Base-by-base conservation (phyloP, 2,888 invertebrate genomes). In the Epirrhoe alternata region DNA sequence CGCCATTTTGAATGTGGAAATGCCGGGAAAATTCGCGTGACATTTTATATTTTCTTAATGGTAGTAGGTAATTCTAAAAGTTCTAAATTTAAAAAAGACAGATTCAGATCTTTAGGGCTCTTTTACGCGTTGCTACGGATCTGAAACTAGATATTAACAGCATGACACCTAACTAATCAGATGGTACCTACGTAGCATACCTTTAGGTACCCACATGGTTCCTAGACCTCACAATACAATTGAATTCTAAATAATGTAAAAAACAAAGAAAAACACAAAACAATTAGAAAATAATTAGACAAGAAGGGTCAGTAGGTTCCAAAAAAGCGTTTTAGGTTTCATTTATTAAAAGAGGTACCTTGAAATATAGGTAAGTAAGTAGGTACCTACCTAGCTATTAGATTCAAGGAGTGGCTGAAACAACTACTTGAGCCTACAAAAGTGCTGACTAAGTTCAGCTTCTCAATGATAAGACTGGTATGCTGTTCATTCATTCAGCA, bases 1-100 rank as follows among this genome's bases (percentile, higher is more conserved):
- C 83, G 82, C 83, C 82, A 83, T 82, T 74, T 82, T 82, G 75
- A 35, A 66, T 57, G 71, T 72, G 75, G 73, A 79, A 81, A 80
- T 78, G 78, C 83, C 82, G 80, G 81, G 77, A 81, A 83, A 77
- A 65, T 72, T 68, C 5, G 61, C 72, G 61, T 55, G 57, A 57
- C 58, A 64, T 58, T 66, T 47, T 1, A 10, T 38, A 12, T 42
- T 4, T 42, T 42, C 12, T 12, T 12, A 12, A 2, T 42, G 4
- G 38, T 38, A 38, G 35, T 38, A 10, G 35, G 35, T 38, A 10
- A 8, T 8, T 10, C 3, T 7, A 10, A 10, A 38, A 8, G 35
- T 38, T 3, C 3, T 38, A 38, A 38, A 10, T 38, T 7, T 38
- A 38, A 10, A n/a, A 10, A 38, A 38, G 7, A 38, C 8, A 38